phyloP scores from a whole-genome alignment of 2,113 vertebrate species.

The Mobula birostris region DNA sequence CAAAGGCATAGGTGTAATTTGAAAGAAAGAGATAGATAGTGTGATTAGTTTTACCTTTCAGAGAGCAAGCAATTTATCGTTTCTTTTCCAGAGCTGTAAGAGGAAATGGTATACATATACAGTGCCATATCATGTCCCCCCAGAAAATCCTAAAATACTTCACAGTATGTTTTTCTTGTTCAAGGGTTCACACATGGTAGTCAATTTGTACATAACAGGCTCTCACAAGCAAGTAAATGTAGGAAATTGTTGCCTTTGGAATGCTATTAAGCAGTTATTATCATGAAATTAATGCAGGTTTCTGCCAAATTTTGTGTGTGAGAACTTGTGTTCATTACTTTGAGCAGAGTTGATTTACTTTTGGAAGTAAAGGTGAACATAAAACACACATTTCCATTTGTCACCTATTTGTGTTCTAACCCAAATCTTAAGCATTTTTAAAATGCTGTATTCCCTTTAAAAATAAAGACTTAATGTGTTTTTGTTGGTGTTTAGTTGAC shows the following conservation, averaged over 20 bases:
- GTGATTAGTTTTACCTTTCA: neutral
- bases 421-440: neutral
- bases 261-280: neutral
- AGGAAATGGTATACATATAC: neutral
- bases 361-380: neutral
- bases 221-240: neutral
- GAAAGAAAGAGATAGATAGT: neutral
- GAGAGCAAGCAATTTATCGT: neutral
- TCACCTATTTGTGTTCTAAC: neutral
- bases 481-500: neutral
- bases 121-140: neutral
- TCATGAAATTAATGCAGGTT: neutral
- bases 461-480: slow-evolving; percentile 10
- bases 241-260: neutral
- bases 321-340: neutral
- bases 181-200: neutral
- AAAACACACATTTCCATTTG: neutral
- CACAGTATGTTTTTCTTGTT: neutral
- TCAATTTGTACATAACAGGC: neutral
- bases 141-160: neutral
- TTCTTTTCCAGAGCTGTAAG: neutral
- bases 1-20: neutral
- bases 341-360: neutral
- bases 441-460: neutral
- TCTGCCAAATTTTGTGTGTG: neutral